Evolutionary conservation across 1,140 invertebrate genomes (phyloP).

Genomic region (Artemia franciscana): DNA sequence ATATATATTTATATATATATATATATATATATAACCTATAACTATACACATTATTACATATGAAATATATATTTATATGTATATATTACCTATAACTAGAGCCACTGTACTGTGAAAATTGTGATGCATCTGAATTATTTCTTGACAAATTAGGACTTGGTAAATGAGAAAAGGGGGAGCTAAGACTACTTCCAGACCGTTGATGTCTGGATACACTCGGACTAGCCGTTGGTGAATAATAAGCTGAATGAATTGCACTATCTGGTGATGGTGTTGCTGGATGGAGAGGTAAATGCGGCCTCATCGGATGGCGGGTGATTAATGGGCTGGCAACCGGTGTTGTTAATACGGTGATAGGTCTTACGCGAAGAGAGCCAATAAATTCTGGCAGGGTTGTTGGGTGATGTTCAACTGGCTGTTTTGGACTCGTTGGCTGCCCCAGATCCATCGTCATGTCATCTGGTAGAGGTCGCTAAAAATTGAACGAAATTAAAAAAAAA

Average conservation of each 20-base stretch:
- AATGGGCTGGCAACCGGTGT: constrained; percentile 7
- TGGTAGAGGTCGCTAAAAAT: neutral
- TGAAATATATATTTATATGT: too few species aligned
- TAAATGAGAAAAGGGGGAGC: constrained; percentile 20
- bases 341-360: constrained; percentile 9
- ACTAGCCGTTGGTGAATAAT: constrained; percentile 55
- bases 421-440: neutral
- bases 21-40: too few species aligned
- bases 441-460: neutral
- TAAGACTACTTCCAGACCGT: constrained; percentile 21
- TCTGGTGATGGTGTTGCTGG: constrained; percentile 13
- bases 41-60: too few species aligned
- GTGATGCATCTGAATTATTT: constrained; percentile 69
- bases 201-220: constrained; percentile 52
- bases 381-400: neutral
- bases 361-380: neutral
- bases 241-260: constrained; percentile 55
- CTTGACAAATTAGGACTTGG: constrained; percentile 52
- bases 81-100: constrained; percentile 37
- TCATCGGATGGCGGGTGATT: constrained; percentile 6
- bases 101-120: constrained; percentile 31
- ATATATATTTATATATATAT: too few species aligned
- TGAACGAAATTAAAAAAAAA: neutral
- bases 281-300: constrained; percentile 10
- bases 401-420: neutral